Evolutionary conservation across 2,888 invertebrate species (phyloP).

Genomic region (Caradrina kadenii): DNA sequence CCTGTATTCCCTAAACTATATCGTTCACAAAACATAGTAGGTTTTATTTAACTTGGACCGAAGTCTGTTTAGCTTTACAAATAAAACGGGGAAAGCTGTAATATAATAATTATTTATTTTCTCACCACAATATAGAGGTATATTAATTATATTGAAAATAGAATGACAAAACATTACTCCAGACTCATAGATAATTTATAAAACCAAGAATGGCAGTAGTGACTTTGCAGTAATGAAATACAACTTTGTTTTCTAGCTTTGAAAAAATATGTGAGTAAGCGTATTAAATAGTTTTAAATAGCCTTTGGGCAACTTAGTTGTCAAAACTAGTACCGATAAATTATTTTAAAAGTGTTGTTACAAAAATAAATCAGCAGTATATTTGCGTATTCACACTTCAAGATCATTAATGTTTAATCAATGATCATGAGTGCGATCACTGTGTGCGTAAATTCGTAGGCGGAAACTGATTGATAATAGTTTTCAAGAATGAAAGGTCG

Average conservation of each 20-base stretch:
- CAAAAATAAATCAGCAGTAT: conserved; percentile 18
- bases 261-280: conserved; percentile 5
- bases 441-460: conserved; percentile 14
- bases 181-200: conserved; percentile 9
- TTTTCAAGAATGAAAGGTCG: conserved; percentile 21
- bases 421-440: conserved; percentile 11
- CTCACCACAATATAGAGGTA: no score
- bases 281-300: not conserved
- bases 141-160: not conserved
- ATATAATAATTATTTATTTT: no score
- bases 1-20: not conserved
- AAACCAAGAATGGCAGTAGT: conserved; percentile 13
- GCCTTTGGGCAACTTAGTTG: conserved; percentile 4
- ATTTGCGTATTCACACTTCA: conserved; percentile 13
- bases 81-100: no score
- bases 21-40: not conserved
- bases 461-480: conserved; percentile 46
- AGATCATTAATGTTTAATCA: conserved; percentile 25
- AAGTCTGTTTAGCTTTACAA: no score
- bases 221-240: conserved; percentile 7
- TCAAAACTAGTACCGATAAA: conserved; percentile 13
- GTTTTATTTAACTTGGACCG: not conserved
- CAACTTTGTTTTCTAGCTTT: not conserved
- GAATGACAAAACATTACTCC: conserved; percentile 12
- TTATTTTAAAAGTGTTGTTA: not conserved